A percentile compares a stretch with the other conserved stretches of the same genome.
These are phyloP conservation scores for Netelia melanura DNA, from an alignment of 2,888 invertebrate genomes.

Conservation along the genomic window DNA sequence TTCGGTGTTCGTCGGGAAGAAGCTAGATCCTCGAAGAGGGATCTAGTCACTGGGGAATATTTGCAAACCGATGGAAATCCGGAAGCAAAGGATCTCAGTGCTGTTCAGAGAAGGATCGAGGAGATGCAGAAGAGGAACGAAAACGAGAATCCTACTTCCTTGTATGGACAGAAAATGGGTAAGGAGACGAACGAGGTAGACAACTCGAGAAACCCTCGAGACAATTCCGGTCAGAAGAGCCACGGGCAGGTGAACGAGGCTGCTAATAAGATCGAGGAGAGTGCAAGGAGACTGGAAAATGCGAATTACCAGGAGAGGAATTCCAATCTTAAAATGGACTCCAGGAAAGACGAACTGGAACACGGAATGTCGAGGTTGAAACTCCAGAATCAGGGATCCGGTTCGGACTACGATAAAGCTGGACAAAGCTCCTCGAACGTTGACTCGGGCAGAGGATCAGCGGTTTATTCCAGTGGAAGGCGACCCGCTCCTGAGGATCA, in stretches of 20 bases:
- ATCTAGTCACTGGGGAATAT: constrained; percentile 68
- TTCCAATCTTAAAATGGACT: constrained; percentile 72
- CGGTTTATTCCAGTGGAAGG: constrained; percentile 91
- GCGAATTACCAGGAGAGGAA: constrained; percentile 61
- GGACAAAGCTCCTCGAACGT: constrained; percentile 91
- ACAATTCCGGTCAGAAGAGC: constrained; percentile 62
- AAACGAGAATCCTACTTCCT: constrained; percentile 71
- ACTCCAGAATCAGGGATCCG: constrained; percentile 81
- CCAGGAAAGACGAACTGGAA: constrained; percentile 80
- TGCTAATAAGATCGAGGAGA: constrained; percentile 74
- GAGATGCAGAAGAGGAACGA: constrained; percentile 79
- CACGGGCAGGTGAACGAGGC: constrained; percentile 71
- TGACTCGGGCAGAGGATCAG: constrained; percentile 93
- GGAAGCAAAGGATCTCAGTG: constrained; percentile 66
- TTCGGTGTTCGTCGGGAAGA: constrained; percentile 80
- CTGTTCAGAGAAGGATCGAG: constrained; percentile 78
- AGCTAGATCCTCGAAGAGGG: constrained; percentile 77
- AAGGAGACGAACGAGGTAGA: constrained; percentile 75
- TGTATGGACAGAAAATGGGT: constrained; percentile 65
- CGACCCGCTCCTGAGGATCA: constrained; percentile 86
- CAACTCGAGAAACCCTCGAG: constrained; percentile 57
- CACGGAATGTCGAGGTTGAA: constrained; percentile 81
- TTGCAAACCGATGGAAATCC: constrained; percentile 65
- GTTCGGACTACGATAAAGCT: constrained; percentile 90
- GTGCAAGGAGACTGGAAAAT: constrained; percentile 67